Evolutionary conservation across 2,888 invertebrate genomes (phyloP).

Genomic region (Chironomus tentans): DNA sequence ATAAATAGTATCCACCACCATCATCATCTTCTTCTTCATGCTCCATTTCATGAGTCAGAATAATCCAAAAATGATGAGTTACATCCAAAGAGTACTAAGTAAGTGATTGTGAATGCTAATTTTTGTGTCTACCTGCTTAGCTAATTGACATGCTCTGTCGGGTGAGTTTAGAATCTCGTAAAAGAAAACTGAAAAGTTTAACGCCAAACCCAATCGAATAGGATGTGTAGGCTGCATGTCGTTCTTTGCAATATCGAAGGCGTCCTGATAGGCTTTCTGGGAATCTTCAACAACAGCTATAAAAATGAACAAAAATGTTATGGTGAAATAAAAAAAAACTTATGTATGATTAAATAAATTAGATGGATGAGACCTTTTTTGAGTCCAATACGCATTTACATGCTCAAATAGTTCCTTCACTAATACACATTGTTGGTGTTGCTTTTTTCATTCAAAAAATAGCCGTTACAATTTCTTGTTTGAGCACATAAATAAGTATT

Average conservation of each 20-base stretch:
- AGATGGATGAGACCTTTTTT: no score
- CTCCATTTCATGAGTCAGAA: neutral
- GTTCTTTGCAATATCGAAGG: constrained; percentile 94
- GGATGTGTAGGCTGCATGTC: constrained; percentile 99
- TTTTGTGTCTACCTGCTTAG: constrained; percentile 73
- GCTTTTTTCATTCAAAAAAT: no score
- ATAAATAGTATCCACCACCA: no score
- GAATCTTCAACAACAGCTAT: constrained; percentile 90
- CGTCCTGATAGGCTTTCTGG: constrained; percentile 97
- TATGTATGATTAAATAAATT: neutral
- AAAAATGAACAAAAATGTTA: constrained; percentile 33
- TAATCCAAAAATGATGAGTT: no score
- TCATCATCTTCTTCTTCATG: neutral
- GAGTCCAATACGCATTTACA: no score
- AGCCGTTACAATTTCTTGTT: no score
- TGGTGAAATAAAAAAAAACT: neutral
- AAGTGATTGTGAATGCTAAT: no score
- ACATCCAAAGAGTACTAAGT: no score
- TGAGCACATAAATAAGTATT: no score
- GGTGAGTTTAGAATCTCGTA: constrained; percentile 99
- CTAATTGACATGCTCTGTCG: constrained; percentile 88
- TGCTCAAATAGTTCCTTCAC: no score
- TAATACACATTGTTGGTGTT: no score
- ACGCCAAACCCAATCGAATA: constrained; percentile 95
- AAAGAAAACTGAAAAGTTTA: constrained; percentile 99